Evolutionary conservation across 2,797 vertebrate genomes (phyloP).

Genomic region (Rhinogobio ventralis): DNA sequence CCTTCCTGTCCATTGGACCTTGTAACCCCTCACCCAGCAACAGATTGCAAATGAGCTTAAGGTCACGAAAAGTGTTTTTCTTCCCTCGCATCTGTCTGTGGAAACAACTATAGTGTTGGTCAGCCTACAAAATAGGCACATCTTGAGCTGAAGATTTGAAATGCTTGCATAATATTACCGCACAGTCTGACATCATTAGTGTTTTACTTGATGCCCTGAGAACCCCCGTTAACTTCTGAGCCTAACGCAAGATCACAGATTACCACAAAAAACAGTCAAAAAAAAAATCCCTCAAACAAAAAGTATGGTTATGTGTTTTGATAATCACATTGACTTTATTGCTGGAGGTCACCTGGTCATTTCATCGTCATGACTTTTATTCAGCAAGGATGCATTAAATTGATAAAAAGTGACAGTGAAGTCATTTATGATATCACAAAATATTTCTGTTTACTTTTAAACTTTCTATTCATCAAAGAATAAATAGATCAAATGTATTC

Average conservation of each 20-base stretch:
- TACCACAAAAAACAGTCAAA: neutral
- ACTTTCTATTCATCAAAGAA: neutral
- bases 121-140: neutral
- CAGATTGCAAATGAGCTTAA: slow-evolving; percentile 48
- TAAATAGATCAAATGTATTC: neutral
- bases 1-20: slow-evolving; percentile 53
- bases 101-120: slow-evolving; percentile 7
- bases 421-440: neutral
- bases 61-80: slow-evolving; percentile 6
- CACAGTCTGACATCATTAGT: neutral
- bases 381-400: neutral
- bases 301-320: neutral
- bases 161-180: neutral
- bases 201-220: neutral
- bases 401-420: neutral
- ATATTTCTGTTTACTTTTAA: neutral
- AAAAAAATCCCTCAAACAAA: neutral
- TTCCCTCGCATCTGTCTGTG: slow-evolving; percentile 17
- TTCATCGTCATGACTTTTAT: neutral
- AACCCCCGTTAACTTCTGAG: neutral
- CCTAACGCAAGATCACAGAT: neutral
- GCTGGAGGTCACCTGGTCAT: neutral
- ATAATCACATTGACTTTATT: neutral
- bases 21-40: slow-evolving; percentile 29
- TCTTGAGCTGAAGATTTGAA: slow-evolving; percentile 6